Conservation (phyloP, 2,888 invertebrate genomes). For the Scrobipalpa atriplicella region DNA sequence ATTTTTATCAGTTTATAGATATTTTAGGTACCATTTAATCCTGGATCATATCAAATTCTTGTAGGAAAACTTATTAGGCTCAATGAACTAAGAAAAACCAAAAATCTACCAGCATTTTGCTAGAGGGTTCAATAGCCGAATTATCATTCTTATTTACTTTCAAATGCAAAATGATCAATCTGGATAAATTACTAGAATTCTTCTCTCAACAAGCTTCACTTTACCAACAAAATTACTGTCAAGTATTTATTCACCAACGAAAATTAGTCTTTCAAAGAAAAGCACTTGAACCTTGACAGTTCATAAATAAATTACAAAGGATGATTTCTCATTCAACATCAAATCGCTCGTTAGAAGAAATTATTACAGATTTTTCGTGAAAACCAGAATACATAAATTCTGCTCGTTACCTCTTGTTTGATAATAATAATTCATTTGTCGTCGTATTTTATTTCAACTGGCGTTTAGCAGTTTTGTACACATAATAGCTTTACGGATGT, state of each 20-base stretch:
- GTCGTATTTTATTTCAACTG: constrained; percentile 19
- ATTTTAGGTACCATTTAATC: too few species aligned
- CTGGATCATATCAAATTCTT: too few species aligned
- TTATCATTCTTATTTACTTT: too few species aligned
- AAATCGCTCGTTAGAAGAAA: constrained; percentile 28
- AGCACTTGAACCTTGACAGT: constrained; percentile 46
- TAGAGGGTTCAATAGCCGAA: too few species aligned
- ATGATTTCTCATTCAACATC: constrained; percentile 40
- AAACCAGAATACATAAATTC: not conserved
- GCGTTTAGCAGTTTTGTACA: constrained; percentile 8
- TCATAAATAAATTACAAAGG: constrained; percentile 65
- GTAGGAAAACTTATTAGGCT: too few species aligned
- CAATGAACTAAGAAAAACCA: too few species aligned
- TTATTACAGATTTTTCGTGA: constrained; percentile 45
- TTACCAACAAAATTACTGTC: not conserved
- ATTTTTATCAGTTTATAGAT: too few species aligned
- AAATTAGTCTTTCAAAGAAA: not conserved
- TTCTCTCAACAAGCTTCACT: not conserved
- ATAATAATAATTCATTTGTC: not conserved
- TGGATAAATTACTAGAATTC: too few species aligned
- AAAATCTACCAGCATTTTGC: too few species aligned
- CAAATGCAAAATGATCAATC: too few species aligned
- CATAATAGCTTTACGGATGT: too few species aligned
- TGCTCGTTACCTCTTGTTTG: not conserved
- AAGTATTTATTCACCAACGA: not conserved